A percentile compares a stretch with the other conserved stretches of the same genome.
These are phyloP conservation scores for Thamnophis sirtalis DNA, from an alignment of 2,113 vertebrate genomes.

Conservation along the genomic window DNA sequence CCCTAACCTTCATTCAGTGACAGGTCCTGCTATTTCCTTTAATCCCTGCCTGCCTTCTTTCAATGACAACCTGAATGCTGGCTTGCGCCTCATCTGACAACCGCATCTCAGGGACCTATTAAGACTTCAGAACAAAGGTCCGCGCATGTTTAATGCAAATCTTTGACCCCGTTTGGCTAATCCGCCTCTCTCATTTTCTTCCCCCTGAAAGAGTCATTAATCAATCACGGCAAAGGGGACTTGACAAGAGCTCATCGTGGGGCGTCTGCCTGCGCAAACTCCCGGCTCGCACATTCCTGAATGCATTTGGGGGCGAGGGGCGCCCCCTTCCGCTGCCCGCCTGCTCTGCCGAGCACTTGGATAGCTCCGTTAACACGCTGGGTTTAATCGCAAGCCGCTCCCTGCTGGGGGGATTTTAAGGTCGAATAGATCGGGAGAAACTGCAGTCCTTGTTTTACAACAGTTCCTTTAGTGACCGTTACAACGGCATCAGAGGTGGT, in stretches of 20 bases:
- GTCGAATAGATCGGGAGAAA: not conserved
- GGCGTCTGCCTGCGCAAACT: rapidly evolving
- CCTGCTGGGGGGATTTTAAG: not conserved
- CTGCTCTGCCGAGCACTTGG: slow-evolving; percentile 42
- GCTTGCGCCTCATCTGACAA: not conserved
- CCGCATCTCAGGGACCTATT: not conserved
- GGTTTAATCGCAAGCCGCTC: not conserved
- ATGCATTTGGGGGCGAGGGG: slow-evolving; percentile 70
- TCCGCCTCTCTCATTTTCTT: slow-evolving; percentile 58
- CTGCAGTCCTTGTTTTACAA: too few species aligned
- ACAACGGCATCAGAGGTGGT: too few species aligned
- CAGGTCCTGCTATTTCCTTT: not conserved
- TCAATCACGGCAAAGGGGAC: slow-evolving; percentile 77
- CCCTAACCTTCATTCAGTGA: not conserved
- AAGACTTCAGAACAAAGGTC: slow-evolving; percentile 62
- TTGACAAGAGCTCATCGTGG: slow-evolving; percentile 59
- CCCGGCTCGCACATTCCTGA: not conserved
- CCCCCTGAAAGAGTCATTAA: slow-evolving; percentile 78
- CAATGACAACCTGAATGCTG: not conserved
- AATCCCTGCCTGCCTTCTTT: too few species aligned
- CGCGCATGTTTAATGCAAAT: slow-evolving; percentile 81
- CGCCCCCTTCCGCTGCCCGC: slow-evolving; percentile 58
- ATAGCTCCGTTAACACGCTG: slow-evolving; percentile 38
- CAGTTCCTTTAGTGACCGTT: too few species aligned
- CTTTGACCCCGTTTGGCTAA: slow-evolving; percentile 57